A percentile compares a stretch with the other conserved stretches of the same genome.
Evolutionary conservation across 2,797 vertebrate species (phyloP).

Genomic region (Iguana delicatissima): DNA sequence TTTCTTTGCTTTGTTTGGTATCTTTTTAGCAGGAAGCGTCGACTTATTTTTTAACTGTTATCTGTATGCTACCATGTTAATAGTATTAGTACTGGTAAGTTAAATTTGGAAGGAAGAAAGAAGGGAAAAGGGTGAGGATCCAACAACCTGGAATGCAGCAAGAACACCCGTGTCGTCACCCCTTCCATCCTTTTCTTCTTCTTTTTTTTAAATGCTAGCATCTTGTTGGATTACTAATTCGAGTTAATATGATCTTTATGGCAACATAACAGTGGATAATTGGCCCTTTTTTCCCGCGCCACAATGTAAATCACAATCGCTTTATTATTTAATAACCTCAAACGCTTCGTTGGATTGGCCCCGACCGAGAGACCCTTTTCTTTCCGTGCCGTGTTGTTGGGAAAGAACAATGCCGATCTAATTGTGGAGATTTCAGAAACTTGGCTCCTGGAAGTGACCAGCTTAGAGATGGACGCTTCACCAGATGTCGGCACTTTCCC

Average conservation of each 20-base stretch:
- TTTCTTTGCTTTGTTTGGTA: neutral
- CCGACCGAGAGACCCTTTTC: conserved; percentile 88
- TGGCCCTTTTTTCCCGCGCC: conserved; percentile 87
- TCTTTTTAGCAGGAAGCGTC: conserved; percentile 52
- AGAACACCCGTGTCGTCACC: conserved; percentile 74
- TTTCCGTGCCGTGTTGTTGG: conserved; percentile 84
- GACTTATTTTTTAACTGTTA: conserved; percentile 54
- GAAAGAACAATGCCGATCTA: conserved; percentile 88
- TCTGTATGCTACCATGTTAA: neutral
- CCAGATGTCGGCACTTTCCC: conserved; percentile 81
- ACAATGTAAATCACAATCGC: conserved; percentile 94
- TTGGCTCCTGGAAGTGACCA: conserved; percentile 88
- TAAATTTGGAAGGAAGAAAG: neutral
- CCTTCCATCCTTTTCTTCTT: conserved; percentile 68
- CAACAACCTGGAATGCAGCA: conserved; percentile 77
- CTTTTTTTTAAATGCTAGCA: conserved; percentile 73
- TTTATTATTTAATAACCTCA: conserved; percentile 98
- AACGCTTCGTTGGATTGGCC: conserved; percentile 92
- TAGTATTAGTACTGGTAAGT: neutral
- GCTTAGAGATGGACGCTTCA: conserved; percentile 84
- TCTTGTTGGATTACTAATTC: conserved; percentile 92
- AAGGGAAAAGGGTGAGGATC: neutral
- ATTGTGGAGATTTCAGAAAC: conserved; percentile 87
- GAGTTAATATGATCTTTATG: conserved; percentile 95
- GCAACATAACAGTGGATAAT: conserved; percentile 92